These are phyloP conservation scores for Drosophila sulfurigaster DNA, from an alignment of 1,140 invertebrate species.

Conservation along the genomic window DNA sequence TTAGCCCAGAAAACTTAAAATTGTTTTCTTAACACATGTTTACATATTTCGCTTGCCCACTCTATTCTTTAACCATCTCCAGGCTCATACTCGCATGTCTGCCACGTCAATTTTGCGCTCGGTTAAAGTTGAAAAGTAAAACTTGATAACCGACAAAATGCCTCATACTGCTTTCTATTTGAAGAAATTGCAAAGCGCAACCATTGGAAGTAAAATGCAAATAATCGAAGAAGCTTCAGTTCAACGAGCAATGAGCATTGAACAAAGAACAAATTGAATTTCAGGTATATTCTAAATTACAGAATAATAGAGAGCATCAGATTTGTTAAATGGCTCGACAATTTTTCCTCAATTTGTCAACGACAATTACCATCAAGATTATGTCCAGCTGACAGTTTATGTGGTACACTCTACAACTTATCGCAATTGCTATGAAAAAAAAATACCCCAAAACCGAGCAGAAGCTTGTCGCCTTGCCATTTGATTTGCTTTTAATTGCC, in stretches of 20 bases:
- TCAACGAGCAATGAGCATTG: background rate
- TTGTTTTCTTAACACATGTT: background rate
- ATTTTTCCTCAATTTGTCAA: constrained; percentile 39
- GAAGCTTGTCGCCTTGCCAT: constrained; percentile 49
- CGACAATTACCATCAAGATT: constrained; percentile 64
- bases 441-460: constrained; percentile 21
- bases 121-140: constrained; percentile 78
- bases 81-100: constrained; percentile 11
- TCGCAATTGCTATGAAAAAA: constrained; percentile 12
- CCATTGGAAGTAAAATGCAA: constrained; percentile 63
- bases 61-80: too few relatives aligned
- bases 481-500: constrained; percentile 55
- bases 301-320: constrained; percentile 27
- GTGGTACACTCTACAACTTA: constrained; percentile 32
- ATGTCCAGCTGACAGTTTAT: constrained; percentile 33
- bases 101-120: constrained; percentile 69
- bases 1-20: too few relatives aligned
- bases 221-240: constrained; percentile 42
- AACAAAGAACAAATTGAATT: constrained; percentile 47
- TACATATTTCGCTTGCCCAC: background rate
- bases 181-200: constrained; percentile 44
- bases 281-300: constrained; percentile 24
- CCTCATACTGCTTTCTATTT: constrained; percentile 16
- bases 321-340: constrained; percentile 8
- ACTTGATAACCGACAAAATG: constrained; percentile 25